These are phyloP conservation scores for Oryzias woworae DNA, from an alignment of 2,113 vertebrate genomes.

Conservation along the genomic window DNA sequence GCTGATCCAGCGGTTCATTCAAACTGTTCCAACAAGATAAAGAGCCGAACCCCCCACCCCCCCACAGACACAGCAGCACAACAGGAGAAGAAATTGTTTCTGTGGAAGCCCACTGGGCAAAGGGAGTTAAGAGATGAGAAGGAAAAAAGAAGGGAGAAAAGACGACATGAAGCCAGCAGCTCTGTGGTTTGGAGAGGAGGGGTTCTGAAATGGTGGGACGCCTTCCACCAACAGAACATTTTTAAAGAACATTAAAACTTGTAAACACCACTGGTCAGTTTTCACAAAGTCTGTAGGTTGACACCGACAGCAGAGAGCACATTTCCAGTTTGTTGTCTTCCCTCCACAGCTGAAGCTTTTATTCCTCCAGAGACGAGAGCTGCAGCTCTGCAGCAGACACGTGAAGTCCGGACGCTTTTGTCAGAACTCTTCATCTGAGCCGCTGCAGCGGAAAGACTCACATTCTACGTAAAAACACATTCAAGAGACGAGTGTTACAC, in stretches of 20 bases:
- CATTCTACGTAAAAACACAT: too few relatives aligned
- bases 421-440: background rate
- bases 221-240: background rate
- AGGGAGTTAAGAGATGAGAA: constrained; percentile 1
- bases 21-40: too few relatives aligned
- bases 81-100: constrained; percentile 10
- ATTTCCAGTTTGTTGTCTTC: background rate
- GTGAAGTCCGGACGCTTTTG: background rate
- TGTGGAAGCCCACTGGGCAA: constrained; percentile 4
- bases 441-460: too few relatives aligned
- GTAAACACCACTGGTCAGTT: constrained; percentile 14
- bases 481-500: too few relatives aligned
- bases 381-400: background rate
- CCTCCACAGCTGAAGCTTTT: background rate
- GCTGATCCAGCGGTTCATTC: too few relatives aligned
- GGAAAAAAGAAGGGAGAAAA: background rate
- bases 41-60: too few relatives aligned
- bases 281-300: constrained; percentile 18
- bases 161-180: too few relatives aligned
- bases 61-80: too few relatives aligned
- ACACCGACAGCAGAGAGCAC: background rate
- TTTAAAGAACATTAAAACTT: too few relatives aligned
- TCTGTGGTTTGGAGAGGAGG: background rate
- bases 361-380: constrained; percentile 6
- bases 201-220: background rate